A percentile compares a stretch with the other conserved stretches of the same genome.
These are phyloP conservation scores for Willowsia nigromaculata DNA, from an alignment of 2,888 invertebrate species.

Conservation along the genomic window DNA sequence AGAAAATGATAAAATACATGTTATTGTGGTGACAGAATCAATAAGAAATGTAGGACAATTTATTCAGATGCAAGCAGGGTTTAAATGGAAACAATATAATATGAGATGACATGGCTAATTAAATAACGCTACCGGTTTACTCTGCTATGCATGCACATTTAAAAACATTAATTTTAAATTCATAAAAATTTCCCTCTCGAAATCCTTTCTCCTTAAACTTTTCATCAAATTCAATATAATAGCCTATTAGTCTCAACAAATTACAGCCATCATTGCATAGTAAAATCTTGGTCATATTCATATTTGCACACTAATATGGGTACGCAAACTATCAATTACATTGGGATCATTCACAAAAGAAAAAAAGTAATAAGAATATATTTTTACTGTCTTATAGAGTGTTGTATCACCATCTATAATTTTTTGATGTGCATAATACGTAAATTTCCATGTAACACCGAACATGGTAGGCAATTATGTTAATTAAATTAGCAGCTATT, in stretches of 20 bases:
- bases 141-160: background rate
- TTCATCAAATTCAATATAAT: background rate
- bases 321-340: background rate
- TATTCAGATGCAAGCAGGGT: slow-evolving; percentile 29
- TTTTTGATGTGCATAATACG: background rate
- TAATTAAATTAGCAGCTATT: no score
- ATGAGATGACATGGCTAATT: slow-evolving; percentile 54
- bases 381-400: background rate
- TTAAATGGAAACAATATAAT: slow-evolving; percentile 45
- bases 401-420: no score
- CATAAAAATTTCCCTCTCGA: no score
- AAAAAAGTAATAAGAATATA: background rate
- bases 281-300: background rate
- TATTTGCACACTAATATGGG: no score
- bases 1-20: no score
- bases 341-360: background rate
- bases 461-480: background rate
- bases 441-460: background rate
- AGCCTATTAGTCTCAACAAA: no score
- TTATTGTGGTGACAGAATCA: background rate
- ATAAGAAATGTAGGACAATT: background rate
- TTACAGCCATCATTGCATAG: no score
- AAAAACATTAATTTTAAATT: no score
- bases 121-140: background rate
- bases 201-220: background rate